A percentile compares a stretch with the other conserved stretches of the same genome.
phyloP scores from a whole-genome alignment of 2,888 invertebrate species.

The Steinernema carpocapsae region DNA sequence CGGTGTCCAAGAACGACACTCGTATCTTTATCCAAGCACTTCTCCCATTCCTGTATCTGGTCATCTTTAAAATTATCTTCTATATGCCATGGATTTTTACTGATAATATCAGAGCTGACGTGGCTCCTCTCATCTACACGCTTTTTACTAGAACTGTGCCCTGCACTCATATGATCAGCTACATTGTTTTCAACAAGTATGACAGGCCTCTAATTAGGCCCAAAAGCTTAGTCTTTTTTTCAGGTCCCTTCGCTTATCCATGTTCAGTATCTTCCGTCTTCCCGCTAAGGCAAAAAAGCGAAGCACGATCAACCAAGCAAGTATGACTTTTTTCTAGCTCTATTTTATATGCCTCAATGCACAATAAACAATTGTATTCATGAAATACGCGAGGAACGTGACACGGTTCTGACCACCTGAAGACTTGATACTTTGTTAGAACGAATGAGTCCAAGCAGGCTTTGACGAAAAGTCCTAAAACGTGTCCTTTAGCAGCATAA shows the following conservation, averaged over 20 bases:
- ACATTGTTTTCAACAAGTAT: background rate
- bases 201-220: background rate
- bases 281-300: too few species aligned
- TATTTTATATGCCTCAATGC: too few species aligned
- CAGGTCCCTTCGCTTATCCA: background rate
- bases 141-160: background rate
- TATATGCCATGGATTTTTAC: background rate
- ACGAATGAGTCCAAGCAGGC: background rate
- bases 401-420: background rate
- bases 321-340: too few species aligned
- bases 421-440: background rate
- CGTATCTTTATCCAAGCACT: background rate
- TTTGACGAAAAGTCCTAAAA: background rate
- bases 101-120: background rate
- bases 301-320: background rate
- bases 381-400: background rate
- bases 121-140: background rate
- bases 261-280: background rate
- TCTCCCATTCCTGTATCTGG: background rate
- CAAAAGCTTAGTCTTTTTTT: background rate
- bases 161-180: background rate
- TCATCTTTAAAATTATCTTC: background rate
- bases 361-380: background rate
- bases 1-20: background rate
- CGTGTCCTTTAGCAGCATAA: background rate